A percentile compares a stretch with the other conserved stretches of the same genome.
Evolutionary conservation across 2,113 vertebrate genomes (phyloP).

Genomic region (Desmodus rotundus): DNA sequence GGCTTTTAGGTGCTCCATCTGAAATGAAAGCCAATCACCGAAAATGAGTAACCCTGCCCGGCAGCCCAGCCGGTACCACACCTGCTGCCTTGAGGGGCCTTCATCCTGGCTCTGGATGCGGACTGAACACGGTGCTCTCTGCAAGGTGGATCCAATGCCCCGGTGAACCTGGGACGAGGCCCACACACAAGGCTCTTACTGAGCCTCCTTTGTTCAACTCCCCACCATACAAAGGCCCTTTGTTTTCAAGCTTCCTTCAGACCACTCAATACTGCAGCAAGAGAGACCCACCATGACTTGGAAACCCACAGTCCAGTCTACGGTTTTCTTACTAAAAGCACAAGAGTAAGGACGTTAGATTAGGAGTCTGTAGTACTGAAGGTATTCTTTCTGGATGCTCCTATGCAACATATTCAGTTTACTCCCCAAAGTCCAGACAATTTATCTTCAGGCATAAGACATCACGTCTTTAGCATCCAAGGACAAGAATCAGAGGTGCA

Average conservation of each 20-base stretch:
- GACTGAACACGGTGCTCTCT: background rate
- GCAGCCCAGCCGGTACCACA: background rate
- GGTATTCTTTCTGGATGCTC: background rate
- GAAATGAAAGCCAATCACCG: conserved; percentile 39
- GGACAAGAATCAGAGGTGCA: background rate
- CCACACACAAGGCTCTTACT: background rate
- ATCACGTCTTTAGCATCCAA: background rate
- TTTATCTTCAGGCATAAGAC: background rate
- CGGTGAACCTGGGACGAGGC: background rate
- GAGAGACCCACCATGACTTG: background rate
- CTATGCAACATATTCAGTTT: background rate
- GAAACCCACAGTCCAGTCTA: background rate
- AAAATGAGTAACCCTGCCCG: background rate
- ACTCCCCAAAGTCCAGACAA: background rate
- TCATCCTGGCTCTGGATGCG: background rate
- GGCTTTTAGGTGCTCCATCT: conserved; percentile 99
- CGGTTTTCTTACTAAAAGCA: background rate
- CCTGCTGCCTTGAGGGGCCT: background rate
- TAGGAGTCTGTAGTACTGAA: background rate
- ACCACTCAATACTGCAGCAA: background rate
- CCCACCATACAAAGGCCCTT: background rate
- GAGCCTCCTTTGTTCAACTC: background rate
- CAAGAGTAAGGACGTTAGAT: background rate
- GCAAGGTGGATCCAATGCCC: background rate
- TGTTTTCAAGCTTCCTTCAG: background rate